Evolutionary conservation across 2,797 vertebrate genomes (phyloP).

Genomic region (Linurgus olivaceus): DNA sequence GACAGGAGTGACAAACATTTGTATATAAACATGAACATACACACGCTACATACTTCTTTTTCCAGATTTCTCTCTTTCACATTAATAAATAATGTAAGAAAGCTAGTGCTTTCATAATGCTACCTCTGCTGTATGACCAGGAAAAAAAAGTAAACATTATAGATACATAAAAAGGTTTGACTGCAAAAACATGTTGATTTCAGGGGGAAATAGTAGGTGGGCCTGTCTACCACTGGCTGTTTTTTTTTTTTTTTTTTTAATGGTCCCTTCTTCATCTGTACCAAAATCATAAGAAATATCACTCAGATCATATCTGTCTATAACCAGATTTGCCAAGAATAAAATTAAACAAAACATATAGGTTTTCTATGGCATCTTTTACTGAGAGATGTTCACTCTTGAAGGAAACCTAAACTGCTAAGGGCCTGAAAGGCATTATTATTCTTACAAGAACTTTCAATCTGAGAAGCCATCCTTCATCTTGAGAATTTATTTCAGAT

Average conservation of each 20-base stretch:
- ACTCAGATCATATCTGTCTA: background rate
- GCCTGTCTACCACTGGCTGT: background rate
- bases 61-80: background rate
- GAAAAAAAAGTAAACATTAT: background rate
- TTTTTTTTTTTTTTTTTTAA: background rate
- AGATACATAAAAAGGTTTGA: background rate
- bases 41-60: background rate
- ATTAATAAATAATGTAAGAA: background rate
- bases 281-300: background rate
- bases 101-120: background rate
- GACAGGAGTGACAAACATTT: background rate
- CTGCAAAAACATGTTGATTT: background rate
- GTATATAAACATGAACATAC: background rate
- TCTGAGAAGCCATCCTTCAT: constrained; percentile 46
- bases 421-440: constrained; percentile 28
- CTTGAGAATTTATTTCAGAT: constrained; percentile 60
- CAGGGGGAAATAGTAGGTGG: background rate
- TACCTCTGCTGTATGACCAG: background rate
- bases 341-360: background rate
- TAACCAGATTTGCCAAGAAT: background rate
- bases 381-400: background rate
- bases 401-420: constrained; percentile 16
- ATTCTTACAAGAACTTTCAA: constrained; percentile 46
- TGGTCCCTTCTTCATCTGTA: background rate
- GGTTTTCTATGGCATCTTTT: background rate